Evolutionary conservation across 2,113 vertebrate species (phyloP).

Genomic region (Arothron firmamentum): DNA sequence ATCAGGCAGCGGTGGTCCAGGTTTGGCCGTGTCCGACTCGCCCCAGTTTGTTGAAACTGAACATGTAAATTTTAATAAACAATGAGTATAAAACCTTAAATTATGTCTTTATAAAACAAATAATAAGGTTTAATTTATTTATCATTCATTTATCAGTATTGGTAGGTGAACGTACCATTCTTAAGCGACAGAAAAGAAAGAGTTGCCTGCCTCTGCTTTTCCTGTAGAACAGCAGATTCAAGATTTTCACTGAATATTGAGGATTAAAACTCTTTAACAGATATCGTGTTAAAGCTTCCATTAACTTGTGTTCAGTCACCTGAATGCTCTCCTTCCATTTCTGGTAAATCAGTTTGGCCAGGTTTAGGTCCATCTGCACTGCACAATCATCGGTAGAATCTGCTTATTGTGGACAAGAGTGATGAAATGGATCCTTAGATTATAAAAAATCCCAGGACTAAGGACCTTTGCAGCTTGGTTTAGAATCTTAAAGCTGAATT

Average conservation of each 20-base stretch:
- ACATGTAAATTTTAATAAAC: neutral
- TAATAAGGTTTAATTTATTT: neutral
- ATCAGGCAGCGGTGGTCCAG: neutral
- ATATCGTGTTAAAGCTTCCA: neutral
- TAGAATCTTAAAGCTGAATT: too few species aligned
- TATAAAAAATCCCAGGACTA: too few species aligned
- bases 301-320: constrained; percentile 68
- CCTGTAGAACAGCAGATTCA: constrained; percentile 70
- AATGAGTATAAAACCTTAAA: constrained; percentile 2
- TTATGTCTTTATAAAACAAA: neutral
- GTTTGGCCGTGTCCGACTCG: constrained; percentile 28
- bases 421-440: neutral
- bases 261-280: neutral
- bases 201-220: constrained; percentile 81
- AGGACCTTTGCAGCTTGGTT: too few species aligned
- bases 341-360: constrained; percentile 91
- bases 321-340: constrained; percentile 95
- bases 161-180: constrained; percentile 71
- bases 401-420: constrained; percentile 51
- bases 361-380: constrained; percentile 90
- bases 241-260: neutral
- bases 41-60: constrained; percentile 56
- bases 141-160: too few species aligned
- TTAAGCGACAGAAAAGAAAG: constrained; percentile 77
- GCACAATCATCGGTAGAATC: constrained; percentile 86